Evolutionary conservation across 2,888 invertebrate genomes (phyloP).

Genomic region (Oscheius onirici): DNA sequence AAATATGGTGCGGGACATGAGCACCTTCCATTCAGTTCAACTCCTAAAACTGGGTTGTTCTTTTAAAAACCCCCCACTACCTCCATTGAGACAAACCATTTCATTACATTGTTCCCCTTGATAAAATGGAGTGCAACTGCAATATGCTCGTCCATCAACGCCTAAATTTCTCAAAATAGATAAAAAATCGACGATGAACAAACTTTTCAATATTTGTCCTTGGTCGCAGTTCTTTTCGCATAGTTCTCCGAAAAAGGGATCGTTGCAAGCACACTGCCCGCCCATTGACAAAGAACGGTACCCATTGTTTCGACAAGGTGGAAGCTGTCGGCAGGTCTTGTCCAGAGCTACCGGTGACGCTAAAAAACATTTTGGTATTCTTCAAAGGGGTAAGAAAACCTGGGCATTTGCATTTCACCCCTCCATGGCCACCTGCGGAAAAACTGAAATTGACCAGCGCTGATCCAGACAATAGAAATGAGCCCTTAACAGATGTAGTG

Average conservation of each 20-base stretch:
- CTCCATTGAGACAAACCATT: constrained; percentile 69
- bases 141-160: constrained; percentile 63
- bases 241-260: constrained; percentile 68
- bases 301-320: constrained; percentile 66
- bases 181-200: background rate
- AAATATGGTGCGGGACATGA: constrained; percentile 65
- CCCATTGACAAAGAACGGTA: constrained; percentile 53
- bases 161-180: constrained; percentile 38
- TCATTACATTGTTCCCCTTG: constrained; percentile 69
- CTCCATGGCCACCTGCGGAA: constrained; percentile 51
- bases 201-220: constrained; percentile 62
- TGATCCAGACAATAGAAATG: constrained; percentile 56
- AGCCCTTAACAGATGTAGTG: constrained; percentile 43
- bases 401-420: constrained; percentile 65
- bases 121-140: constrained; percentile 68
- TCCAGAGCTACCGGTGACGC: constrained; percentile 47
- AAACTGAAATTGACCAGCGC: constrained; percentile 57
- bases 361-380: background rate
- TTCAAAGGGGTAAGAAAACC: constrained; percentile 16
- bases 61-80: constrained; percentile 22
- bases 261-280: constrained; percentile 57
- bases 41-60: constrained; percentile 32
- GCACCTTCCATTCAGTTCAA: constrained; percentile 56
- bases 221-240: constrained; percentile 70
- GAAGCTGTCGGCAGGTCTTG: constrained; percentile 62